These are phyloP conservation scores for Taphrorychus bicolor DNA, from an alignment of 2,888 invertebrate species.

Conservation along the genomic window DNA sequence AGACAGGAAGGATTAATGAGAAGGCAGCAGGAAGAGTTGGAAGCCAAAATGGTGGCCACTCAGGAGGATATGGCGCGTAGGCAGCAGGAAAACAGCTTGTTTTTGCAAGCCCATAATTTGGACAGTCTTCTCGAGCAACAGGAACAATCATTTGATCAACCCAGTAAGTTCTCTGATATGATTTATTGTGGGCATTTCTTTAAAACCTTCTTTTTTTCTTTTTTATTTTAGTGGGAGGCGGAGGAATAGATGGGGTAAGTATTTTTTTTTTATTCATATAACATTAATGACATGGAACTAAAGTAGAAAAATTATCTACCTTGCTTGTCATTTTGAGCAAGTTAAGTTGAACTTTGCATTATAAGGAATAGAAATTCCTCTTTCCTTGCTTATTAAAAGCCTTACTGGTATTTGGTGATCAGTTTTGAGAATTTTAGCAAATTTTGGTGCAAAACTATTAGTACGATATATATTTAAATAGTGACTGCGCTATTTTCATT, in stretches of 20 bases:
- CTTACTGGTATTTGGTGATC: conserved; percentile 26
- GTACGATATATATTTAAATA: background rate
- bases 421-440: conserved; percentile 22
- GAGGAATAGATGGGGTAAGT: conserved; percentile 33
- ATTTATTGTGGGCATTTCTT: background rate
- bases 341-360: no score
- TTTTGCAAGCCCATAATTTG: conserved; percentile 74
- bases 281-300: no score
- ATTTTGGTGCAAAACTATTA: conserved; percentile 33
- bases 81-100: conserved; percentile 86
- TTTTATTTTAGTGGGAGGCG: conserved; percentile 17
- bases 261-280: background rate
- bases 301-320: background rate
- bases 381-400: no score
- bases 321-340: no score
- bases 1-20: conserved; percentile 67
- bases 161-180: conserved; percentile 23
- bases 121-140: conserved; percentile 72
- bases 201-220: conserved; percentile 5
- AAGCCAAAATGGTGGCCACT: conserved; percentile 77
- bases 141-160: conserved; percentile 61
- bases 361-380: background rate
- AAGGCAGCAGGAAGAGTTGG: conserved; percentile 80
- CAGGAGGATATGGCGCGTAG: conserved; percentile 86
- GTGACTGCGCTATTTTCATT: background rate